Evolutionary conservation across 2,797 vertebrate genomes (phyloP).

Genomic region (Numenius phaeopus): DNA sequence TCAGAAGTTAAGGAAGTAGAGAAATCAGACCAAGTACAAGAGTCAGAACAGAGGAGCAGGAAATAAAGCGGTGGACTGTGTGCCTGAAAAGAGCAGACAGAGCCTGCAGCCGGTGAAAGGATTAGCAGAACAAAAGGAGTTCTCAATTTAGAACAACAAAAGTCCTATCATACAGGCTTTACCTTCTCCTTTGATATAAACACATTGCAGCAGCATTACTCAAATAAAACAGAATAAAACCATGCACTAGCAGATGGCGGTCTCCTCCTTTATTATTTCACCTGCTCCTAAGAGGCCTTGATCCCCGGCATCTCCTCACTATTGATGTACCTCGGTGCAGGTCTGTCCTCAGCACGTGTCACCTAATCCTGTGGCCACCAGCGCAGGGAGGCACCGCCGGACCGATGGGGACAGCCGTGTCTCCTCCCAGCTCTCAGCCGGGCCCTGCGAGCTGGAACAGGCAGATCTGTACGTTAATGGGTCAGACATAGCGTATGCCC

Average conservation of each 20-base stretch:
- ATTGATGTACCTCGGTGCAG: neutral
- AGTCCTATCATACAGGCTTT: constrained; percentile 37
- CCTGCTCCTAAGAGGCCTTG: neutral
- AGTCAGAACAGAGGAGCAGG: constrained; percentile 66
- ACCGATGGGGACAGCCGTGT: neutral
- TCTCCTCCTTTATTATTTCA: neutral
- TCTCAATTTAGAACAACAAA: constrained; percentile 36
- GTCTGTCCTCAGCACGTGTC: neutral
- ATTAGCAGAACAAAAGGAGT: constrained; percentile 60
- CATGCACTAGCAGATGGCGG: neutral
- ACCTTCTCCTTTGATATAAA: constrained; percentile 41
- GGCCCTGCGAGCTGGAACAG: neutral
- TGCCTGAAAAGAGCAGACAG: constrained; percentile 66
- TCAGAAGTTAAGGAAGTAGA: constrained; percentile 72
- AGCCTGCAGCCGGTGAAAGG: constrained; percentile 62
- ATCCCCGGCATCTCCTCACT: neutral
- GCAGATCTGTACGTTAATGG: neutral
- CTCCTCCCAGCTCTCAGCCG: neutral
- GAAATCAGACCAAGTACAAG: constrained; percentile 61
- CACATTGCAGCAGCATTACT: neutral
- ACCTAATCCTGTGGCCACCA: neutral
- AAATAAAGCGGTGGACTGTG: constrained; percentile 67
- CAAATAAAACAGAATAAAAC: constrained; percentile 1
- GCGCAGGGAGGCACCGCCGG: neutral
- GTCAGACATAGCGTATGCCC: accelerated